Evolutionary conservation across 2,888 invertebrate genomes (phyloP), one percentile per base, ranked within the genome.

Genomic region (Athrips mouffetella): DNA sequence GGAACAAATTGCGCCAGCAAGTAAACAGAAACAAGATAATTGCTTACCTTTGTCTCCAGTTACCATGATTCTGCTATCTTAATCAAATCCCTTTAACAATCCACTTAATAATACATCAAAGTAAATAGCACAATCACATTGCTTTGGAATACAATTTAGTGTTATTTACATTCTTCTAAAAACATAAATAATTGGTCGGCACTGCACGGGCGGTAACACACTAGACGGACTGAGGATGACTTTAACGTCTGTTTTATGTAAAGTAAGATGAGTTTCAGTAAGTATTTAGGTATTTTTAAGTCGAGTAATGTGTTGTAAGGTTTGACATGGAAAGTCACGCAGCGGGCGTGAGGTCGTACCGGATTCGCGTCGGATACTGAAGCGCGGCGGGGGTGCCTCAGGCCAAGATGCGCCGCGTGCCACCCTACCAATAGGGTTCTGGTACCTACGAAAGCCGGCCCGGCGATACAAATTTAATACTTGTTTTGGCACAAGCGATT

Each of bases 391-490:
- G 48, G 45, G 45, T 47, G 50, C 50, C 55, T 55, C 49, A 54
- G 21, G 20, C 37, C 37, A 49, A 55, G 48, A 45, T 50, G 66
- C 63, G 59, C 60, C 53, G 78, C 80, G 80, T 67, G 65, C 71
- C 67, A 62, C 69, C 64, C 68, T 76, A 73, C 76, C 73, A 73
- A 68, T 54, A 57, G 16, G 27, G 6, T 35, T 20, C 13, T 11
- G 37, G 11, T 21, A 37, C 21, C 18, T 37, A 20, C 37, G 59
- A 55, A 64, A 10, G 62, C 52, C 66, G 67, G 67, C 73, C 77
- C 73, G 71, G 77, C 83, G 83, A 86, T 85, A 85, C 85, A 84
- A 84, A 85, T 86, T 87, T 87, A 87, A 87, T 87, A 87, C 87
- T 86, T 86, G 83, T 86, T 86, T 86, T 82, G 80, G 81, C 81